Evolutionary conservation across 2,113 vertebrate species (phyloP).

Genomic region (Osmerus mordax): DNA sequence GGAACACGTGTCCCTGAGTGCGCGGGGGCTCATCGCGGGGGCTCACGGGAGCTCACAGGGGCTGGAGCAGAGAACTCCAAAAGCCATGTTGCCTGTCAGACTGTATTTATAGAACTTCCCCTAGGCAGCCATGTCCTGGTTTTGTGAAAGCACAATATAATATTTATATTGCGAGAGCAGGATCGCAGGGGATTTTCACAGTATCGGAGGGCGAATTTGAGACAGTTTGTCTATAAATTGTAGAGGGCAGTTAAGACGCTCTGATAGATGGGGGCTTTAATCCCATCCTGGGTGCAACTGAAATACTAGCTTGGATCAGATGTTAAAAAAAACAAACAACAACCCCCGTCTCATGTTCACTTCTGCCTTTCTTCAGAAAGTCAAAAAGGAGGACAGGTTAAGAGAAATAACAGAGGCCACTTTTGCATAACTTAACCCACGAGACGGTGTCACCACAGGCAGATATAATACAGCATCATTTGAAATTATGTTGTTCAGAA

Average conservation of each 20-base stretch:
- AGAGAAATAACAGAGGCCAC: not conserved
- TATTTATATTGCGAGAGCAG: conserved; percentile 62
- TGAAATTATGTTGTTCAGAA: conserved; percentile 10
- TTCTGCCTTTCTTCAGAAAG: too few species aligned
- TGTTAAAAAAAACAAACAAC: too few species aligned
- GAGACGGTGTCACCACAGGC: too few species aligned
- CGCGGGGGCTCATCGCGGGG: not conserved
- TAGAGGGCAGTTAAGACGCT: conserved; percentile 33
- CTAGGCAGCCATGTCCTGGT: conserved; percentile 60
- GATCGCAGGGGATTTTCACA: conserved; percentile 45
- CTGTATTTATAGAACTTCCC: conserved; percentile 70
- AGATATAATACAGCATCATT: not conserved
- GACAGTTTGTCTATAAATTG: conserved; percentile 51
- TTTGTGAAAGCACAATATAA: conserved; percentile 63
- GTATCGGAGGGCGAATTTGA: conserved; percentile 24
- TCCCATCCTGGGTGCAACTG: conserved; percentile 8
- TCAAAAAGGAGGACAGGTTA: too few species aligned
- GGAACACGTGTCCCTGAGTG: conserved; percentile 52
- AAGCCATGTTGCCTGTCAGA: conserved; percentile 66
- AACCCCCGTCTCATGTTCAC: too few species aligned
- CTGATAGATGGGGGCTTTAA: conserved; percentile 33
- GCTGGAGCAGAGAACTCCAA: conserved; percentile 54
- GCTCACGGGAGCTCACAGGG: conserved; percentile 39
- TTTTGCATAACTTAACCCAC: too few species aligned
- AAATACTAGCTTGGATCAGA: too few species aligned